Evolutionary conservation across 2,113 vertebrate species (phyloP), one percentile per base, ranked within the genome.

Genomic region (Lophius piscatorius): DNA sequence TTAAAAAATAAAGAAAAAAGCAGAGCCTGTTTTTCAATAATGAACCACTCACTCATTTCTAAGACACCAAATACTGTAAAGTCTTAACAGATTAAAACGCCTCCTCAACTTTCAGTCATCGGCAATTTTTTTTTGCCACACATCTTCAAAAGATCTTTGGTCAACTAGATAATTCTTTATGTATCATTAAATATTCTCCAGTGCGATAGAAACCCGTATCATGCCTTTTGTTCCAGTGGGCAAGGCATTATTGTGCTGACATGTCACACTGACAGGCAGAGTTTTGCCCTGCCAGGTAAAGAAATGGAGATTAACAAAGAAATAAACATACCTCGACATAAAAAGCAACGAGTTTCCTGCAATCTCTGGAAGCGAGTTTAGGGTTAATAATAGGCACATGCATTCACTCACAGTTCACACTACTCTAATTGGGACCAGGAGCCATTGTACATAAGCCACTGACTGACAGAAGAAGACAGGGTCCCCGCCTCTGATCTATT

Each of bases 381-480:
- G 72, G 70, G 49, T 77, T 77, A 71, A 77, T 80, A 71, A 79
- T 57, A 73, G 69, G 70, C 76, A 57, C 71, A 62, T 65, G 51
- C 56, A 38, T 59, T 61, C 58, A 16, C 42, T 81, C 49, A 77
- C 78, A 75, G 54, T 74, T 38, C 61, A 58, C 39, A 12, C 29
- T 22, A 55, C 51, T 60, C 60, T 78, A 66, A 79, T 73, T 86
- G 68, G 68, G 63, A 75, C 78, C 76, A 46, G 69, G 49, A 78
- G 74, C 78, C 61, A 60, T 76, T 72, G 73, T 71, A 52, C 56
- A 50, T 64, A 48, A 71, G 61, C 59, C 63, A 40, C 49, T 78
- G 65, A 81, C 39, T 87, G 82, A 80, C 80, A 74, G 60, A n/a
- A 58, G 18, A 46, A 77, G 82, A 85, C 83, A 79, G 41, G 31